phyloP scores from a whole-genome alignment of 2,888 invertebrate species.

The Diaprepes abbreviatus region DNA sequence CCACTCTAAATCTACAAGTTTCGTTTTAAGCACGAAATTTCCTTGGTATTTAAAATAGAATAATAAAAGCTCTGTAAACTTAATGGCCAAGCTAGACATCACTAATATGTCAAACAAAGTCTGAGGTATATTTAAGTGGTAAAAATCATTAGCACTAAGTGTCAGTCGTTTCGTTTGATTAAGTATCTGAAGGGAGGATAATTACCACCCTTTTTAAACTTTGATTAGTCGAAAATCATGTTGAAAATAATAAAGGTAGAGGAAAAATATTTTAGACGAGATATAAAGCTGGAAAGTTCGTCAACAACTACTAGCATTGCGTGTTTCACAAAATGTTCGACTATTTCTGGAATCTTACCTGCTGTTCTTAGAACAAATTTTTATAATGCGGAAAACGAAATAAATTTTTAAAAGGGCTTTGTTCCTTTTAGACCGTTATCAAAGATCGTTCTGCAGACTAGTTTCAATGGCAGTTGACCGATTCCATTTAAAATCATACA shows the following conservation, averaged over 20 bases:
- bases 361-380: background rate
- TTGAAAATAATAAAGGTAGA: too few species aligned
- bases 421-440: too few species aligned
- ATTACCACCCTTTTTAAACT: background rate
- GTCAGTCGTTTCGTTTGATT: background rate
- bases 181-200: background rate
- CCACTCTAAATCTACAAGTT: background rate
- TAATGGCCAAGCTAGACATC: constrained; percentile 1
- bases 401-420: too few species aligned
- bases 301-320: background rate
- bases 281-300: too few species aligned
- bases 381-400: background rate
- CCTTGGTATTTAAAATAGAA: background rate
- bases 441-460: too few species aligned
- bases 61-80: background rate
- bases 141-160: constrained; percentile 12
- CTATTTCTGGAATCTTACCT: background rate
- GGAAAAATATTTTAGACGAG: too few species aligned
- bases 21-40: background rate
- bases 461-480: too few species aligned
- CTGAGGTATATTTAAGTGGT: background rate
- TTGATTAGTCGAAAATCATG: too few species aligned
- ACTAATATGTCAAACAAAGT: constrained; percentile 7
- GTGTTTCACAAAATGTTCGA: background rate
- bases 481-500: too few species aligned